A percentile compares a stretch with the other conserved stretches of the same genome.
Conservation (phyloP, 2,113 vertebrate species). For the Podocnemis expansa region DNA sequence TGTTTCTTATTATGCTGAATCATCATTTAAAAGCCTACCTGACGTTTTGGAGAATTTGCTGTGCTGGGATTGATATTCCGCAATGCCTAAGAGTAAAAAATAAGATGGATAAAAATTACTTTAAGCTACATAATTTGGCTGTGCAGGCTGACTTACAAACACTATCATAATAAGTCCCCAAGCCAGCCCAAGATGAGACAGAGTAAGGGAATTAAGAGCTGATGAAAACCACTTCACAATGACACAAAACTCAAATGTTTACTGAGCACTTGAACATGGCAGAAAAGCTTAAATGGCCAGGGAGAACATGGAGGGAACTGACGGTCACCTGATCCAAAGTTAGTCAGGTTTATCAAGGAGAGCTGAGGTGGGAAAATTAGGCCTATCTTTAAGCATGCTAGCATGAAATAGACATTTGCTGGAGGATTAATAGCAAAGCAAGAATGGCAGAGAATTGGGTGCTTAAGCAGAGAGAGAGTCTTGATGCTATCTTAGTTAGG, state of each 20-base stretch:
- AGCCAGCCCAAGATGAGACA: constrained; percentile 77
- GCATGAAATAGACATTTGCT: constrained; percentile 45
- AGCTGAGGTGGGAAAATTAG: constrained; percentile 64
- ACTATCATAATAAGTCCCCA: constrained; percentile 75
- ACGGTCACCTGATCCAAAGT: constrained; percentile 51
- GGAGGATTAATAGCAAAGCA: constrained; percentile 75
- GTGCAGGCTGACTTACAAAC: constrained; percentile 78
- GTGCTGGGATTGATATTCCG: constrained; percentile 88
- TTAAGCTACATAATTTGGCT: constrained; percentile 78
- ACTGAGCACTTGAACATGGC: constrained; percentile 55
- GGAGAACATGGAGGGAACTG: constrained; percentile 13
- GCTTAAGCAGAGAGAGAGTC: constrained; percentile 58
- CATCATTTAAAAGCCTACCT: constrained; percentile 85
- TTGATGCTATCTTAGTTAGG: constrained; percentile 52
- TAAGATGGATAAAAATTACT: constrained; percentile 86
- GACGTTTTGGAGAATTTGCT: constrained; percentile 88
- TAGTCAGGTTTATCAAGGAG: constrained; percentile 62
- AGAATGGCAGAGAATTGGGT: constrained; percentile 64
- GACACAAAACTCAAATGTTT: constrained; percentile 68
- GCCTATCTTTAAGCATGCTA: constrained; percentile 71
- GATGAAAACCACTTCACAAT: constrained; percentile 55
- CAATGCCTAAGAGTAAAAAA: constrained; percentile 87
- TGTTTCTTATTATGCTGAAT: constrained; percentile 76
- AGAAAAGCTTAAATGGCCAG: constrained; percentile 33
- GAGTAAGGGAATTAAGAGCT: constrained; percentile 69